A percentile compares a stretch with the other conserved stretches of the same genome.
Conservation (phyloP, 1,140 invertebrate species). For the Magallana gigas region DNA sequence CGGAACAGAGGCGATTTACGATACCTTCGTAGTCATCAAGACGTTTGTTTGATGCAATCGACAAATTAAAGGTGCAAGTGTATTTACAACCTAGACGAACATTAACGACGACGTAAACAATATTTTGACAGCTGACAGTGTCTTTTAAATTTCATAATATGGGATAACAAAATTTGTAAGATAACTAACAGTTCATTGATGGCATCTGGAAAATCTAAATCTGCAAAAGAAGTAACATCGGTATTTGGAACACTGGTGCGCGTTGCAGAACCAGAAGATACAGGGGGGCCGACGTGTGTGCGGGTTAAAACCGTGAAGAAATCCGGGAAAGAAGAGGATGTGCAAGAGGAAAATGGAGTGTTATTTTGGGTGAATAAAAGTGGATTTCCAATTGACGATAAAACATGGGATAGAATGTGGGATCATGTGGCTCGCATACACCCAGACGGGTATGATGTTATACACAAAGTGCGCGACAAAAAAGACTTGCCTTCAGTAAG, state of each 20-base stretch:
- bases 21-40: neutral
- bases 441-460: constrained; percentile 72
- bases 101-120: constrained; percentile 61
- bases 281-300: constrained; percentile 50
- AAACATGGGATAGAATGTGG: constrained; percentile 79
- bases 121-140: neutral
- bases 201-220: constrained; percentile 38
- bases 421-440: constrained; percentile 77
- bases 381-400: constrained; percentile 77
- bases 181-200: neutral
- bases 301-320: constrained; percentile 47
- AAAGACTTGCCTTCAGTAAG: constrained; percentile 68
- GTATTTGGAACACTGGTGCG: constrained; percentile 49
- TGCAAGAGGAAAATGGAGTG: constrained; percentile 74
- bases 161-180: neutral
- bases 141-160: neutral
- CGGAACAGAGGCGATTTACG: neutral
- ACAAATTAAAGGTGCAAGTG: no score
- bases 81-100: constrained; percentile 2
- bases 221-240: constrained; percentile 29
- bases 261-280: constrained; percentile 51
- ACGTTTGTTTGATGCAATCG: neutral
- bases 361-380: constrained; percentile 78
- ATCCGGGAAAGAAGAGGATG: constrained; percentile 64
- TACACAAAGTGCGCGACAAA: constrained; percentile 64